Percentiles rank a stretch among this genome's conserved stretches.
These are phyloP conservation scores for Sarcophaga caerulescens DNA, from an alignment of 2,888 invertebrate genomes.

Conservation along the genomic window DNA sequence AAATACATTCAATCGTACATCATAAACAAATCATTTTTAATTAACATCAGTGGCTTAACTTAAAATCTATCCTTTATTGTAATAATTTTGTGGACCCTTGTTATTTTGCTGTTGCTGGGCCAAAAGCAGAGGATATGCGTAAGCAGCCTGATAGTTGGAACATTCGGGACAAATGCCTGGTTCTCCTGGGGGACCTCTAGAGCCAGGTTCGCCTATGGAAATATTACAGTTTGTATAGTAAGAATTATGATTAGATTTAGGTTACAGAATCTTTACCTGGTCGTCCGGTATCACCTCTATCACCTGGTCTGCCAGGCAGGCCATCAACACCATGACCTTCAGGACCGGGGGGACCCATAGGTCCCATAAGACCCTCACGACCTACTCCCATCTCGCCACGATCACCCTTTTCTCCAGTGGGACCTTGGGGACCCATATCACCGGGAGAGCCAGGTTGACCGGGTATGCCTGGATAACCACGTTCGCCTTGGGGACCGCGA, in stretches of 20 bases:
- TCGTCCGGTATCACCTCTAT: slow-evolving; percentile 88
- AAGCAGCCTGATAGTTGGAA: slow-evolving; percentile 72
- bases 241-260: background rate
- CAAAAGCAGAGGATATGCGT: slow-evolving; percentile 73
- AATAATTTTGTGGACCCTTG: slow-evolving; percentile 71
- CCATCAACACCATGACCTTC: slow-evolving; percentile 87
- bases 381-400: slow-evolving; percentile 88
- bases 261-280: slow-evolving; percentile 83
- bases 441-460: slow-evolving; percentile 86
- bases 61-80: slow-evolving; percentile 69
- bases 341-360: slow-evolving; percentile 87
- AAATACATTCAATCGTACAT: too few relatives aligned
- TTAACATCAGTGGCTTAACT: too few relatives aligned
- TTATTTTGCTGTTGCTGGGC: slow-evolving; percentile 74
- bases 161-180: slow-evolving; percentile 79
- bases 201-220: slow-evolving; percentile 84
- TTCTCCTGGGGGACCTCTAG: slow-evolving; percentile 85
- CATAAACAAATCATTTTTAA: too few relatives aligned
- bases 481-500: slow-evolving; percentile 84
- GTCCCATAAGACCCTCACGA: slow-evolving; percentile 83
- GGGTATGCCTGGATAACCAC: slow-evolving; percentile 87
- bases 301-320: slow-evolving; percentile 87
- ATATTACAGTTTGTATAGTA: too few relatives aligned
- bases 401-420: slow-evolving; percentile 87
- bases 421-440: slow-evolving; percentile 83